Base-by-base conservation (phyloP, 2,888 invertebrate species). In the Euproctis similis region DNA sequence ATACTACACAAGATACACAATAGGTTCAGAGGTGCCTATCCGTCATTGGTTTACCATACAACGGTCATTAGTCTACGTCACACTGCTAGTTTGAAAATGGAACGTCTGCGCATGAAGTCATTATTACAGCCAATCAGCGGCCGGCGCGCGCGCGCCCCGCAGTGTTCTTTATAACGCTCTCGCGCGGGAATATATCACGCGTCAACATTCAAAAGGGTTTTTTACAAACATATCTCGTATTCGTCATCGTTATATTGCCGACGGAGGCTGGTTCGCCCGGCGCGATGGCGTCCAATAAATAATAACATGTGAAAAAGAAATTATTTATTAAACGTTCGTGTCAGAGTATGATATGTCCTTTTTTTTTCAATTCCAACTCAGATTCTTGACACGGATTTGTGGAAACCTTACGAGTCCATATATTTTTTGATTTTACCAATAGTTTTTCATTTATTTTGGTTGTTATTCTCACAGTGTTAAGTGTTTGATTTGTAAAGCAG, bases 181-280 rank as follows among this genome's bases (percentile, higher is more conserved):
- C 51, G 67, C 72, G 60, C 71, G 47, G 55, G 67, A 63, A 82
- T 82, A 81, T 80, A 77, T 84, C 80, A 77, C 70, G 56, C 72
- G 80, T 78, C 80, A 74, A 59, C 53, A 53, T 65, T 63, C 63
- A 64, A 74, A 78, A 71, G 69, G 66, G 62, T 67, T 71, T 70
- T 72, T 74, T 71, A 75, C 72, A 67, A 72, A 74, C 73, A 67
- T 71, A 78, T 78, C 78, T 75, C 64, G 63, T 76, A 82, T 84
- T 78, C 82, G 81, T 84, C 82, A 82, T 82, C 81, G 81, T 81
- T 81, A 74, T 47, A 55, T 46, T 43, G 51, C 48, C 47, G 52
- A 54, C 63, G 53, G 63, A 60, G 59, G 57, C 57, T 53, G 60
- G 59, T 52, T 53, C 38, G 56, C 52, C 39, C 48, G 64, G 59